These are phyloP conservation scores for Apodemus speciosus DNA, from an alignment of 2,113 vertebrate species.

Conservation along the genomic window DNA sequence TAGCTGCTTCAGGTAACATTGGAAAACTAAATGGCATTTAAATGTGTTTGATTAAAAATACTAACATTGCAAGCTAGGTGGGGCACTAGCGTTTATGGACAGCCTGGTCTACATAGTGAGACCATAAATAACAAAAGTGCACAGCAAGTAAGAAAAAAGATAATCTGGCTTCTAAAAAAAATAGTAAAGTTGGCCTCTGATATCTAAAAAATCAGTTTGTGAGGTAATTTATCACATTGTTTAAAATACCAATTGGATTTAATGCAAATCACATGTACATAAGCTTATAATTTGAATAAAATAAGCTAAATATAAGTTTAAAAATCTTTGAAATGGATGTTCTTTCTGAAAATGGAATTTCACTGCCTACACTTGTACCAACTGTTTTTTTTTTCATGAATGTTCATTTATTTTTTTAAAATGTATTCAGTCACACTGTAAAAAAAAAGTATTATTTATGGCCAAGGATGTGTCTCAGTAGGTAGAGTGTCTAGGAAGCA, in stretches of 20 bases:
- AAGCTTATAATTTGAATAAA: neutral
- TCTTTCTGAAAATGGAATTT: neutral
- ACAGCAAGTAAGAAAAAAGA: neutral
- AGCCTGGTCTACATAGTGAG: neutral
- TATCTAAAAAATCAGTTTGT: neutral
- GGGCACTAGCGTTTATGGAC: neutral
- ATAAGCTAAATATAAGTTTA: neutral
- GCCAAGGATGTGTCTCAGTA: neutral
- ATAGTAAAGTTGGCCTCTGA: neutral
- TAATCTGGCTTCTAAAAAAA: neutral
- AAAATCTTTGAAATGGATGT: neutral
- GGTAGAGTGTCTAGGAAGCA: neutral
- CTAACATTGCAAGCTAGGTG: too few species aligned
- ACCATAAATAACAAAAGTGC: neutral
- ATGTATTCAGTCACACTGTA: neutral
- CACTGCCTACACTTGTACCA: neutral
- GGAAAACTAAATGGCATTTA: neutral
- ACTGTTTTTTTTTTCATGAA: neutral
- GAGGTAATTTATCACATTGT: neutral
- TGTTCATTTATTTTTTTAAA: neutral
- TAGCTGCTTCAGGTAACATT: neutral
- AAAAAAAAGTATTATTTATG: neutral
- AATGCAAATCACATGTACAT: neutral
- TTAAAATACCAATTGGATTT: neutral
- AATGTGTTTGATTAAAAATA: neutral